Percentiles rank a stretch among this genome's conserved stretches.
These are phyloP conservation scores for Diloba caeruleocephala DNA, from an alignment of 2,888 invertebrate species.

Conservation along the genomic window DNA sequence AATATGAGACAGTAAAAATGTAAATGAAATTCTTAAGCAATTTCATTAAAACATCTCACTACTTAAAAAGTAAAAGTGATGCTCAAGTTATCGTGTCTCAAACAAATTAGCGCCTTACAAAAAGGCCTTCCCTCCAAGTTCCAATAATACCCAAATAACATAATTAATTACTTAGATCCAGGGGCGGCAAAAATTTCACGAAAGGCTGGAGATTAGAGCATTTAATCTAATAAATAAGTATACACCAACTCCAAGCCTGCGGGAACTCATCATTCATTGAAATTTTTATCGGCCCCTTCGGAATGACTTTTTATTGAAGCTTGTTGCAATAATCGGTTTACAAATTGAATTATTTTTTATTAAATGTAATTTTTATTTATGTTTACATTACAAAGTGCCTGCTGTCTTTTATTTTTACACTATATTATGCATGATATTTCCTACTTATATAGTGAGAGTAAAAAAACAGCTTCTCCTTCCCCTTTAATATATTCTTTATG, in stretches of 20 bases:
- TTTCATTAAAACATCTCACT: constrained; percentile 26
- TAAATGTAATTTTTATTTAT: constrained; percentile 56
- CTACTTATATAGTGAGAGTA: too few relatives aligned
- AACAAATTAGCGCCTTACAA: constrained; percentile 60
- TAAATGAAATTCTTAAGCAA: constrained; percentile 6
- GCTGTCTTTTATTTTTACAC: too few relatives aligned
- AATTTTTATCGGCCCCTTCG: constrained; percentile 55
- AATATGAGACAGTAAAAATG: neutral
- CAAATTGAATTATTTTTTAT: constrained; percentile 70
- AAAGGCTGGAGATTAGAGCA: constrained; percentile 72
- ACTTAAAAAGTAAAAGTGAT: constrained; percentile 46
- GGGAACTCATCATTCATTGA: constrained; percentile 75
- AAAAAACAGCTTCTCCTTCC: too few relatives aligned
- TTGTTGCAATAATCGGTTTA: constrained; percentile 65
- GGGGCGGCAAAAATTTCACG: constrained; percentile 62
- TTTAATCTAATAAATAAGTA: constrained; percentile 75
- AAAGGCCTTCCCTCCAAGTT: constrained; percentile 55
- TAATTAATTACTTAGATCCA: constrained; percentile 74
- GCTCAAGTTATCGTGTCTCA: constrained; percentile 55
- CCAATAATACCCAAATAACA: constrained; percentile 71
- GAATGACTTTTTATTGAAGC: constrained; percentile 36
- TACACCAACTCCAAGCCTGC: constrained; percentile 65
- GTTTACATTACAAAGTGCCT: neutral
- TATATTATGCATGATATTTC: too few relatives aligned
- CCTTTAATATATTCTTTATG: too few relatives aligned